Base-by-base conservation (phyloP, 1,140 invertebrate species). In the Magallana ariakensis region DNA sequence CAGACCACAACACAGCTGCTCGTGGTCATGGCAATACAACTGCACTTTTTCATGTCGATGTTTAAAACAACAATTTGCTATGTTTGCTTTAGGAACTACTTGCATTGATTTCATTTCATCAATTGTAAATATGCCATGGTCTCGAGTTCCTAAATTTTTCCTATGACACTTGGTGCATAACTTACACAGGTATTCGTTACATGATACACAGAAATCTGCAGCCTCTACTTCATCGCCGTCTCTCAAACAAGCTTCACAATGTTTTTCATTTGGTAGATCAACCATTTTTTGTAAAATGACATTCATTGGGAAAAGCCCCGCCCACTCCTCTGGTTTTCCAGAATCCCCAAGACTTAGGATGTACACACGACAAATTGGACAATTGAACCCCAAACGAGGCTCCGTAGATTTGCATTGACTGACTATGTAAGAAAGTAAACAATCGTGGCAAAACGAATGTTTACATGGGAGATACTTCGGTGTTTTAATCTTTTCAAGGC, bases 371-470 rank as follows among this genome's bases (percentile, higher is more conserved):
- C 62, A 70, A 11, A 70, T 22, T 5, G 62, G 62, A 70, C 62
- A 70, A 22, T 70, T 9, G 11, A 70, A 70, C 22, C 62, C 62
- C 62, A 70, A 70, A 70, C 62, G 62, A 70, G 62, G 62, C 19
- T 70, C 62, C 62, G 62, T 70, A 70, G 62, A 70, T 46, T 10
- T 60, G n/a, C 10, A 60, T n/a, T 16, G 5, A 15, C 58, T 60
- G 10, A 60, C 58, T 1, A 60, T 60, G 1, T 60, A 60, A 6
- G 58, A 60, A 11, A 6, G n/a, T 60, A 60, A 60, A 60, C 58
- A 60, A 6, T n/a, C 58, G 58, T 60, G 58, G n/a, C 58, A 60
- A 15, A 60, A 60, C 5, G 58, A 60, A 60, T 60, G 58, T 16
- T 13, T 60, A 60, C 58, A 60, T n/a, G 58, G 58, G 15, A 10